Conservation (phyloP, 2,113 vertebrate species). For the Spea multiplicata region DNA sequence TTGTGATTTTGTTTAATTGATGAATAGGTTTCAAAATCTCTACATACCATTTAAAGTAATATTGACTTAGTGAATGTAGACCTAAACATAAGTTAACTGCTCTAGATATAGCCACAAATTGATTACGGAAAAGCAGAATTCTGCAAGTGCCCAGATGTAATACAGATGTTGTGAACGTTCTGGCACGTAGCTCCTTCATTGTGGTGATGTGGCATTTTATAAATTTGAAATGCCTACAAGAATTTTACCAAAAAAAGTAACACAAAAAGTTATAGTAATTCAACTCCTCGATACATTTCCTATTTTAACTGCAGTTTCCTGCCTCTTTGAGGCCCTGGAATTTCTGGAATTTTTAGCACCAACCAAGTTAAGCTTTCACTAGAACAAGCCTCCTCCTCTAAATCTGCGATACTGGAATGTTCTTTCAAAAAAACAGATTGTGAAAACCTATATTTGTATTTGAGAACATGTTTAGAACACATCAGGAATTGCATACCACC, state of each 20-base stretch:
- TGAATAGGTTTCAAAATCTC: too few species aligned
- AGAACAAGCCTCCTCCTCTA: constrained; percentile 20
- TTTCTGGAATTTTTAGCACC: constrained; percentile 39
- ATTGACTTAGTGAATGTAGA: neutral
- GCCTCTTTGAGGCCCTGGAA: constrained; percentile 27
- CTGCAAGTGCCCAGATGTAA: constrained; percentile 14
- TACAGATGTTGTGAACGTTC: constrained; percentile 29
- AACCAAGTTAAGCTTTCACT: constrained; percentile 10
- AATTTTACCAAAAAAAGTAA: constrained; percentile 34
- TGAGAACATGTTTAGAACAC: too few species aligned
- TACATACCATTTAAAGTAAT: neutral
- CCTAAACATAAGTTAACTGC: constrained; percentile 15
- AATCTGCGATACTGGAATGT: constrained; percentile 5
- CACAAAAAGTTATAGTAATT: constrained; percentile 21
- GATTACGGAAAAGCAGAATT: neutral
- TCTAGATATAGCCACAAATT: constrained; percentile 40
- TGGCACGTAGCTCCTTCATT: constrained; percentile 15
- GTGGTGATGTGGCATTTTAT: constrained; percentile 38
- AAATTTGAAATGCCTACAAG: constrained; percentile 32
- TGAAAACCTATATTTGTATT: too few species aligned
- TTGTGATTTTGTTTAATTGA: too few species aligned
- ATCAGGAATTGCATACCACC: too few species aligned
- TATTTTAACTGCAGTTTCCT: constrained; percentile 43
- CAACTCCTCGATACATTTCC: constrained; percentile 32
- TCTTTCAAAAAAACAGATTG: neutral